Conservation (phyloP, 2,888 invertebrate genomes). For the Deilephila elpenor region DNA sequence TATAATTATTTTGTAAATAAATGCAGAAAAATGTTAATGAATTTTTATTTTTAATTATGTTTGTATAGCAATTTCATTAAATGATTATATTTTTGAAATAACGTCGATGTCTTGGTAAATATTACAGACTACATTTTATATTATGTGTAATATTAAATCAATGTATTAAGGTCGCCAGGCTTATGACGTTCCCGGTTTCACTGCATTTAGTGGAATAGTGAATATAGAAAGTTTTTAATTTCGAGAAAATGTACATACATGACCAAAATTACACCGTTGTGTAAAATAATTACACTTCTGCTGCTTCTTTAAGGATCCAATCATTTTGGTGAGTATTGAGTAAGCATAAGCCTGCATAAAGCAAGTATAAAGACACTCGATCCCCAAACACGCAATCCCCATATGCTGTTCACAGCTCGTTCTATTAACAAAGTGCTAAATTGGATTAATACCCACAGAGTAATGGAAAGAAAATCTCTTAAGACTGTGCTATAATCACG, state of each 20-base stretch:
- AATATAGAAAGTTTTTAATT: too few species aligned
- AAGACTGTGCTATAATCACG: neutral
- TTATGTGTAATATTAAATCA: too few species aligned
- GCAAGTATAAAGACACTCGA: neutral
- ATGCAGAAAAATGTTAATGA: neutral
- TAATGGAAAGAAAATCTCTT: neutral
- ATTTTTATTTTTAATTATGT: neutral
- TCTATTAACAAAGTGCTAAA: neutral
- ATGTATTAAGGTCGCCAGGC: too few species aligned
- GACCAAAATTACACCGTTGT: too few species aligned
- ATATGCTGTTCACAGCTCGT: neutral
- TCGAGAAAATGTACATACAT: too few species aligned
- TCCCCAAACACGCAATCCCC: neutral
- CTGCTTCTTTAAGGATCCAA: too few species aligned
- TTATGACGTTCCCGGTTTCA: too few species aligned
- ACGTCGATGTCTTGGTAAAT: neutral
- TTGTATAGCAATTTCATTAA: neutral
- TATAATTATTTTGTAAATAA: slow-evolving; percentile 13
- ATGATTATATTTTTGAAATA: neutral
- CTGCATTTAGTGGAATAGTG: too few species aligned
- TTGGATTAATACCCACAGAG: neutral
- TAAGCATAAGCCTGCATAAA: too few species aligned
- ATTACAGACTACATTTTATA: too few species aligned
- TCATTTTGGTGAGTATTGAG: too few species aligned
- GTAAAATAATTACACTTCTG: too few species aligned